Conservation (phyloP, 2,113 vertebrate genomes). For the Hylia prasina region DNA sequence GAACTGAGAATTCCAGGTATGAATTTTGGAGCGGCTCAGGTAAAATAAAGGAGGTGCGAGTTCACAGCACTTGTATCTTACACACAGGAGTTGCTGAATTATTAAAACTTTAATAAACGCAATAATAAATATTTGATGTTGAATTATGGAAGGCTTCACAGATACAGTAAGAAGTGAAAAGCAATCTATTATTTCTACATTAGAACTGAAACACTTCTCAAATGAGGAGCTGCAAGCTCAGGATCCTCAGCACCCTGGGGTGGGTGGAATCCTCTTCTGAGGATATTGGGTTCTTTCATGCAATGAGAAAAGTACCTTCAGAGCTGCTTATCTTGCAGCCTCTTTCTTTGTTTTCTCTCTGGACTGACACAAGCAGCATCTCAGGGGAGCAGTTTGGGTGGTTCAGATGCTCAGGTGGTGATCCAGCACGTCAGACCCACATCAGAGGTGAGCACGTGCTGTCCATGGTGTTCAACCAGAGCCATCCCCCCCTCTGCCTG, state of each 20-base stretch:
- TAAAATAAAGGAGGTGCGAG: conserved; percentile 37
- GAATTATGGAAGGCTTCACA: conserved; percentile 75
- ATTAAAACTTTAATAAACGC: conserved; percentile 82
- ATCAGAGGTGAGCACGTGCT: neutral
- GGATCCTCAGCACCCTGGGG: neutral
- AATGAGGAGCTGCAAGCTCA: neutral
- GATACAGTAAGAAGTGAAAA: conserved; percentile 69
- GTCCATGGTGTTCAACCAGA: neutral
- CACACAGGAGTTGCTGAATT: conserved; percentile 68
- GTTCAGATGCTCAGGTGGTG: neutral
- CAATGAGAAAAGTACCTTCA: neutral
- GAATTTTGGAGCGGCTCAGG: conserved; percentile 69
- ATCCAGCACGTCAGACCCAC: rapidly evolving
- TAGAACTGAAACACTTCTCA: conserved; percentile 62
- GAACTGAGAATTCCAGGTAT: conserved; percentile 55
- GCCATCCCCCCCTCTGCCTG: neutral
- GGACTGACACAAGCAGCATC: neutral
- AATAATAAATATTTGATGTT: conserved; percentile 81
- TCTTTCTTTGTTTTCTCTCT: neutral
- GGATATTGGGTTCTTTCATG: neutral
- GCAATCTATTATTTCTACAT: conserved; percentile 61
- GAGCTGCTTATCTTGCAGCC: neutral
- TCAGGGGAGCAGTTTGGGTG: neutral
- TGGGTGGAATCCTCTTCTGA: neutral
- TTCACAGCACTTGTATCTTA: conserved; percentile 50